Base-by-base conservation (phyloP, 2,113 vertebrate genomes). In the Ctenomys sociabilis region DNA sequence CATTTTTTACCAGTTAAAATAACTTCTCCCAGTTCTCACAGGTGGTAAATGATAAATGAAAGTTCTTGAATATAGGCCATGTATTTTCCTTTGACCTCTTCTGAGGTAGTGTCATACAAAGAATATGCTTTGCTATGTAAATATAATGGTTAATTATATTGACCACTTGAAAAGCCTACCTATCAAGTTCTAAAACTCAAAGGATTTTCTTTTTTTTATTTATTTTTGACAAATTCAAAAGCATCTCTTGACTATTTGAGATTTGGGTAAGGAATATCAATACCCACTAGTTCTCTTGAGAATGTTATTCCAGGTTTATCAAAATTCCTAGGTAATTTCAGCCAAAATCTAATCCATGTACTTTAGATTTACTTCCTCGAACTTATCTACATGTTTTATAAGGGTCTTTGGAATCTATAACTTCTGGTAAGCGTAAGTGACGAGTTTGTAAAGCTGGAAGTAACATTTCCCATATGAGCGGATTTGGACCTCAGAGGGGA, bases 331-430 rank as follows among this genome's bases (percentile, higher is more conserved):
- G 49, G 61, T 59, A 90, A 92, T 88, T 96, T 92, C 57, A 84
- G 86, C 49, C 68, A 57, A 94, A 97, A 95, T 94, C 88, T 83
- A 96, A 91, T 96, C 85, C 72, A 70, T 95, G 91, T 95, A 93
- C 88, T 95, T 93, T 72, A 75, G 61, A 84, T 93, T 95, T 49
- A 26, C 45, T 37, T 80, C 87, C 63, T 30, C 59, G 37, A 78
- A 95, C 11, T 54, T 91, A 85, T 75, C 64, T n/a, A 81, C n/a
- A 64, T 73, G n/a, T n/a, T 97, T 43, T 59, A 1, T 57, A 37
- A 14, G 63, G 73, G 70, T 61, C 35, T 80, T 87, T 96, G 87
- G 86, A 68, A 66, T 68, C 78, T 54, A 0, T 45, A 54, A 82
- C 78, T 81, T 95, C 88, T 61, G 32, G 35, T 94, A n/a, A 30